phyloP scores from a whole-genome alignment of 1,140 invertebrate genomes.

The Brachionus paranguensis region DNA sequence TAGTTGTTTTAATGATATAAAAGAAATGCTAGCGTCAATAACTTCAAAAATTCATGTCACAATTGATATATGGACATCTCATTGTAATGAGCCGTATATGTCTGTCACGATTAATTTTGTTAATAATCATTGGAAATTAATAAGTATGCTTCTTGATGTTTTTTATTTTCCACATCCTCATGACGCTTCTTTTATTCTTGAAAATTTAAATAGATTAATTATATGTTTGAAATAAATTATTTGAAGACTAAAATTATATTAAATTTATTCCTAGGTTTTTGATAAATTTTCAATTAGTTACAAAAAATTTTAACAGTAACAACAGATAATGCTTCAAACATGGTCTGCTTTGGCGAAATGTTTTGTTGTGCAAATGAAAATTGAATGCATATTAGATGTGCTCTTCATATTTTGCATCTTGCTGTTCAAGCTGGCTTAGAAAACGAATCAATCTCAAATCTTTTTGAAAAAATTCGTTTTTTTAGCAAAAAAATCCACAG shows the following conservation, averaged over 20 bases:
- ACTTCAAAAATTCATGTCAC: conserved; percentile 42
- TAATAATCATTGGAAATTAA: conserved; percentile 42
- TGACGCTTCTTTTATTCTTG: conserved; percentile 41
- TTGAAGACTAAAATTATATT: not conserved
- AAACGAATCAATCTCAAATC: not conserved
- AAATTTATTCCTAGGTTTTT: not conserved
- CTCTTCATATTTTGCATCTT: not conserved
- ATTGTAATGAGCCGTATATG: conserved; percentile 43
- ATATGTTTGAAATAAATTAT: not conserved
- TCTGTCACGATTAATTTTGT: conserved; percentile 44
- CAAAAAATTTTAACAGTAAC: not conserved
- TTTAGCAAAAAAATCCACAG: not conserved
- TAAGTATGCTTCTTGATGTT: conserved; percentile 27
- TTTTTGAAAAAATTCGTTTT: not conserved
- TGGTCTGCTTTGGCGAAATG: not conserved
- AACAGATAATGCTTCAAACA: not conserved
- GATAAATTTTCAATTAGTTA: not conserved
- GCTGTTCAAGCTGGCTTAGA: not conserved
- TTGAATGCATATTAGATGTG: not conserved
- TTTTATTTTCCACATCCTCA: conserved; percentile 40
- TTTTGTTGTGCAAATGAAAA: not conserved
- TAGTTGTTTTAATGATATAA: conserved; percentile 35
- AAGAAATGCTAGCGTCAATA: conserved; percentile 15
- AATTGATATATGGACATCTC: conserved; percentile 45
- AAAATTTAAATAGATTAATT: conserved; percentile 40